phyloP scores from a whole-genome alignment of 2,113 vertebrate species.

The Cyprinodon variegatus region DNA sequence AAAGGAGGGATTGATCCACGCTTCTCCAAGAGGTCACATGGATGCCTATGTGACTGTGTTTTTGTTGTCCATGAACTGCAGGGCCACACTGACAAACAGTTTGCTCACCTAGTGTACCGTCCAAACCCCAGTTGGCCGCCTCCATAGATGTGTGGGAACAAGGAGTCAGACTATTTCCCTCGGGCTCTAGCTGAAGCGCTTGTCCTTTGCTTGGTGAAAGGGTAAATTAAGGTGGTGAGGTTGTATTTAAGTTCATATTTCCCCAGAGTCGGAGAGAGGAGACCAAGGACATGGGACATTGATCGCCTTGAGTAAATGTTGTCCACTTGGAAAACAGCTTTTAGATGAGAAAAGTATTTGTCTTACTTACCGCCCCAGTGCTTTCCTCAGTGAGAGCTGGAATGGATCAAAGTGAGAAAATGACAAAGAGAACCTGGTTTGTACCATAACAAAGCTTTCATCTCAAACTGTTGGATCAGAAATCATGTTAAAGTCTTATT shows the following conservation, averaged over 20 bases:
- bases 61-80: slow-evolving; percentile 44
- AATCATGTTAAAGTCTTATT: background rate
- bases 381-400: slow-evolving; percentile 6
- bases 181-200: slow-evolving; percentile 49
- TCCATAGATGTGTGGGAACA: slow-evolving; percentile 72
- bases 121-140: slow-evolving; percentile 33
- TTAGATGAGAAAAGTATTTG: slow-evolving; percentile 67
- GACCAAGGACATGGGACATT: slow-evolving; percentile 74
- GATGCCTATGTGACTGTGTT: slow-evolving; percentile 22
- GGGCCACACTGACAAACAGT: slow-evolving; percentile 34
- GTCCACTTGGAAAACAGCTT: slow-evolving; percentile 61
- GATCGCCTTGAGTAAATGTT: slow-evolving; percentile 73
- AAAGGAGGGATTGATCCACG: slow-evolving; percentile 79
- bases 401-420: slow-evolving; percentile 6
- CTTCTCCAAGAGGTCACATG: slow-evolving; percentile 47
- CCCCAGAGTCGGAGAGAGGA: slow-evolving; percentile 64
- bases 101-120: slow-evolving; percentile 54
- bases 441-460: background rate
- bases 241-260: slow-evolving; percentile 78
- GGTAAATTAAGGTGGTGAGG: slow-evolving; percentile 69
- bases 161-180: slow-evolving; percentile 68
- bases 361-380: slow-evolving; percentile 42
- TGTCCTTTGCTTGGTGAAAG: slow-evolving; percentile 73
- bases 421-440: slow-evolving; percentile 4
- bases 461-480: background rate